Base-by-base conservation (phyloP, 2,888 invertebrate genomes). In the Euphydryas editha region DNA sequence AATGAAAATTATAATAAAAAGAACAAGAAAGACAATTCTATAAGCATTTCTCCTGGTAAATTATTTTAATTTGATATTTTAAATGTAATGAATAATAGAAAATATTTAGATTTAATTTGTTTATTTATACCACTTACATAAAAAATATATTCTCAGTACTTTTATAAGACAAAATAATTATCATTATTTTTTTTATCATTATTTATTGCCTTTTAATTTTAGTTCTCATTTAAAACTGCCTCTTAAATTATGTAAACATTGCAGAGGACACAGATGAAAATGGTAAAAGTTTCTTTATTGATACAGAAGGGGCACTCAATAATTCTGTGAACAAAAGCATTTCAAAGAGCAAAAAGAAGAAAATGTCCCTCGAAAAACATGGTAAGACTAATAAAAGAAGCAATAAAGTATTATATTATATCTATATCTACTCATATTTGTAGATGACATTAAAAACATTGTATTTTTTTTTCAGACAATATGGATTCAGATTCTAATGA, bases 241-340 rank as follows among this genome's bases (percentile, higher is more conserved):
- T 42, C 4, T 20, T 46, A 17, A 17, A 20, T 17, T 13, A 13
- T 21, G 13, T 21, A 49, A 20, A 20, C 15, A 15, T 65, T 68
- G 46, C 67, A 69, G 67, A 56, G 20, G 18, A 55, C 49, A 54
- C 42, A 47, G 44, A 62, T 20, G 62, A 66, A 37, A 47, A 62
- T 47, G 42, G 49, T 18, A 11, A 68, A 42, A 54, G 63, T 57
- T 74, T 74, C 21, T 72, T 72, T 42, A 51, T 73, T 47, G 74
- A 74, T 47, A 71, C 74, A 8, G 67, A 66, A 42, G 74, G 74
- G 8, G 55, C 65, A 4, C 59, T 62, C 10, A 42, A 70, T 18
- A 67, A 65, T n/a, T 59, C 73, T 17, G 70, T 72, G 44, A 74
- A 76, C 58, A 71, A 68, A 24, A 15, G 10, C 55, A 74, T 72